A percentile compares a stretch with the other conserved stretches of the same genome.
Evolutionary conservation across 2,113 vertebrate species (phyloP).

Genomic region (Onychorhynchus coronatus): DNA sequence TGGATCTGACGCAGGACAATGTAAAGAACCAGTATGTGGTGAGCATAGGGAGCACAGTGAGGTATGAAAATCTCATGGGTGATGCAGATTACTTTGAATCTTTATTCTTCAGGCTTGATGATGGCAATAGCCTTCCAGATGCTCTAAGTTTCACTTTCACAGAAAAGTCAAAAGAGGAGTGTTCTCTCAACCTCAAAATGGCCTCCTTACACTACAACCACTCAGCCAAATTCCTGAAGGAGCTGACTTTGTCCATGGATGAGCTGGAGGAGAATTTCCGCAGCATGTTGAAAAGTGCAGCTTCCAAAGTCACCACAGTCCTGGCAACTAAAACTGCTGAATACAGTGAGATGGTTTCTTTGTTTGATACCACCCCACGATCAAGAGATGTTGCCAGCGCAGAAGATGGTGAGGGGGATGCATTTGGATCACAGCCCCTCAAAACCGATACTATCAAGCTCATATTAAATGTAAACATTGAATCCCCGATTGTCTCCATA

Average conservation of each 20-base stretch:
- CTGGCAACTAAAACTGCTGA: constrained; percentile 93
- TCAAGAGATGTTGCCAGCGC: constrained; percentile 69
- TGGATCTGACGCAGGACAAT: constrained; percentile 90
- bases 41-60: constrained; percentile 86
- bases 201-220: constrained; percentile 97
- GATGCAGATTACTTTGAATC: constrained; percentile 58
- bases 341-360: constrained; percentile 94
- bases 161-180: constrained; percentile 89
- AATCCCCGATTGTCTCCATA: constrained; percentile 92
- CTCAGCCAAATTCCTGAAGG: constrained; percentile 92
- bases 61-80: constrained; percentile 70
- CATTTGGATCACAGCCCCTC: constrained; percentile 2
- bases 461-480: constrained; percentile 89
- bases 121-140: constrained; percentile 73
- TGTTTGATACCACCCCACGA: constrained; percentile 87
- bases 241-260: constrained; percentile 90
- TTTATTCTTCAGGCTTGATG: constrained; percentile 68
- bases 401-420: constrained; percentile 76
- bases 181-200: constrained; percentile 88
- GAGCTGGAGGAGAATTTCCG: constrained; percentile 94
- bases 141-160: constrained; percentile 87
- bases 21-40: constrained; percentile 89
- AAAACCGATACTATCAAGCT: constrained; percentile 86
- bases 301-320: constrained; percentile 92
- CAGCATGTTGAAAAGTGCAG: constrained; percentile 91